phyloP scores from a whole-genome alignment of 2,113 vertebrate species.

The Egretta garzetta region DNA sequence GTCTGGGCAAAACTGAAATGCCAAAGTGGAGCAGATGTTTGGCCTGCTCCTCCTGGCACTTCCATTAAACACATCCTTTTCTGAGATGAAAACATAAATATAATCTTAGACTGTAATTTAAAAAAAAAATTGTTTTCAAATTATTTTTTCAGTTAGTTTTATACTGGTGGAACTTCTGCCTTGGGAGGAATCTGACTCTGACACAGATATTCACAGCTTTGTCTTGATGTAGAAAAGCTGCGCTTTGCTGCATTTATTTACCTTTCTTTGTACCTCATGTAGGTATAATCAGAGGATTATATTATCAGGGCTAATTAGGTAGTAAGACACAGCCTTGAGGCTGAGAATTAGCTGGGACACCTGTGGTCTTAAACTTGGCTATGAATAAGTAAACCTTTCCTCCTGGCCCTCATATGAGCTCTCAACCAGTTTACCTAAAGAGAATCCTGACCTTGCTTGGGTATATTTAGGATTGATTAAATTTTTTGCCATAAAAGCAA shows the following conservation, averaged over 20 bases:
- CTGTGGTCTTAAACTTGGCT: neutral
- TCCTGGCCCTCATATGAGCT: neutral
- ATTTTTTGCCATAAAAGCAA: neutral
- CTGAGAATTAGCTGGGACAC: neutral
- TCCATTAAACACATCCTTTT: neutral
- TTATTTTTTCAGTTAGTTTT: neutral
- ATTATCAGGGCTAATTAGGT: neutral
- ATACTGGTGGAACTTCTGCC: neutral
- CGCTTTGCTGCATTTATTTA: neutral
- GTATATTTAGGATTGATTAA: neutral
- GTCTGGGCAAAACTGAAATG: slow-evolving; percentile 16
- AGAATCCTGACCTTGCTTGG: neutral
- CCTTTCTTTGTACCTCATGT: neutral
- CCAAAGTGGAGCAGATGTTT: slow-evolving; percentile 11
- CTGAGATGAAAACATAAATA: neutral
- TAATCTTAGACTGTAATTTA: neutral
- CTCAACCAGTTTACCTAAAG: neutral
- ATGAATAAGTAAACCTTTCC: neutral
- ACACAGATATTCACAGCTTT: neutral
- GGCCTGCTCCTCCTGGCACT: neutral
- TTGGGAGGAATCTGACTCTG: neutral
- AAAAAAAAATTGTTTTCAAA: neutral
- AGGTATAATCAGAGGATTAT: neutral
- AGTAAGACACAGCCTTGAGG: neutral
- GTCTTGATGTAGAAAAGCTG: neutral